Evolutionary conservation across 1,140 invertebrate species (phyloP), one percentile per base, ranked within the genome.

Genomic region (Lepidurus couesii): DNA sequence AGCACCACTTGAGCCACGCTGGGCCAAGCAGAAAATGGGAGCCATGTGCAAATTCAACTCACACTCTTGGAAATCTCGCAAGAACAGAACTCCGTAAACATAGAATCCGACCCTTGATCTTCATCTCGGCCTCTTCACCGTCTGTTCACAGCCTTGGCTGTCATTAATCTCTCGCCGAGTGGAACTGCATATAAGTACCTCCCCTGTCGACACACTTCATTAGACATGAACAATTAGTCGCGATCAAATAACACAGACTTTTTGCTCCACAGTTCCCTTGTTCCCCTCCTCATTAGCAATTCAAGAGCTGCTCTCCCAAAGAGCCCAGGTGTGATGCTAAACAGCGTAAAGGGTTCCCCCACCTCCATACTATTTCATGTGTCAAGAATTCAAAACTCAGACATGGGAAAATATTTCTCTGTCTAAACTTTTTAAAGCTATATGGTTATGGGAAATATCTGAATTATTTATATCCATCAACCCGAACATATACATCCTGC

Each of bases 161-260:
- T 21, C 13, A 65, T 65, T 65, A 65, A 65, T 65, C 53, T 65
- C 13, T 65, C 9, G 53, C 53, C 21, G 53, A 65, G 7, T 16
- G n/a, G 16, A 65, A 65, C 53, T n/a, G 53, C 53, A 65, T 34
- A 34, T 7, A 65, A 65, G 53, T 65, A 21, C n/a, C 53, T 65
- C 53, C 34, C 53, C 53, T 65, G 53, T 65, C 53, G 53, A 65
- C 53, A 65, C 53, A 65, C 53, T 13, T 65, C 53, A 65, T 65
- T 65, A 65, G 53, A 65, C 53, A 65, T 65, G 53, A 65, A 65
- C 53, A 65, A 65, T 65, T 65, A 65, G 53, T 21, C 21, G 53
- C 21, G 53, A 65, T 65, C 53, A 65, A 65, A 65, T 65, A 65
- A 65, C 53, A 65, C 53, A 65, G 53, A 65, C 53, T 65, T 65